Evolutionary conservation across 2,888 invertebrate species (phyloP).

Genomic region (Euplagia quadripunctaria): DNA sequence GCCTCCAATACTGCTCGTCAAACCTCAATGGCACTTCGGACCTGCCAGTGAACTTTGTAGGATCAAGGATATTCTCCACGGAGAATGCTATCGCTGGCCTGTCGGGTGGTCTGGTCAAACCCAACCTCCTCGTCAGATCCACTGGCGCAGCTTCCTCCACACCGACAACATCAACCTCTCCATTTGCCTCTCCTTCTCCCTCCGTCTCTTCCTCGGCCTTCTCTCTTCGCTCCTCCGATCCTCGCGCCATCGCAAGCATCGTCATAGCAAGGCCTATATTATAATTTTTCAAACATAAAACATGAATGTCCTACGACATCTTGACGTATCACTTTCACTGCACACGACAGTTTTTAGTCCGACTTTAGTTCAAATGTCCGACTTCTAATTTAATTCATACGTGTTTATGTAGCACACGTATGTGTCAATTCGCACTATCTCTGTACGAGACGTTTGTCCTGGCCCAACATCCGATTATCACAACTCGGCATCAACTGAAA

Average conservation of each 20-base stretch:
- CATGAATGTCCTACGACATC: slow-evolving; percentile 33
- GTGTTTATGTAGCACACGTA: slow-evolving; percentile 37
- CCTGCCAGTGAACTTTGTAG: slow-evolving; percentile 95
- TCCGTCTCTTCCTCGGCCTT: slow-evolving; percentile 71
- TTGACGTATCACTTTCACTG: slow-evolving; percentile 59
- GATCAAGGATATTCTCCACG: slow-evolving; percentile 96
- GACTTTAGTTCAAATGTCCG: slow-evolving; percentile 10
- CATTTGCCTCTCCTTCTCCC: slow-evolving; percentile 73
- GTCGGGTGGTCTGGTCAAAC: slow-evolving; percentile 88
- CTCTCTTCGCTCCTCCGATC: slow-evolving; percentile 77
- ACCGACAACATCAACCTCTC: slow-evolving; percentile 83
- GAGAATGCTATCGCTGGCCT: slow-evolving; percentile 91
- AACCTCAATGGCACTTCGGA: slow-evolving; percentile 85
- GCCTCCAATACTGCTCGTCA: slow-evolving; percentile 87
- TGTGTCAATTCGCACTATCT: slow-evolving; percentile 56
- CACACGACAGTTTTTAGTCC: slow-evolving; percentile 44
- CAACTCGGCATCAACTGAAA: slow-evolving; percentile 66
- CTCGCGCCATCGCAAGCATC: slow-evolving; percentile 86
- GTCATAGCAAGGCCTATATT: slow-evolving; percentile 82
- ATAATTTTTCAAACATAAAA: slow-evolving; percentile 38
- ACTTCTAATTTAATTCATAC: slow-evolving; percentile 4
- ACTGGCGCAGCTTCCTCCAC: slow-evolving; percentile 83
- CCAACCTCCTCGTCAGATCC: slow-evolving; percentile 83
- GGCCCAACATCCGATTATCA: slow-evolving; percentile 68
- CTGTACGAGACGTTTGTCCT: slow-evolving; percentile 59